Conservation (phyloP, 2,113 vertebrate species). For the Ceyx melanurus region DNA sequence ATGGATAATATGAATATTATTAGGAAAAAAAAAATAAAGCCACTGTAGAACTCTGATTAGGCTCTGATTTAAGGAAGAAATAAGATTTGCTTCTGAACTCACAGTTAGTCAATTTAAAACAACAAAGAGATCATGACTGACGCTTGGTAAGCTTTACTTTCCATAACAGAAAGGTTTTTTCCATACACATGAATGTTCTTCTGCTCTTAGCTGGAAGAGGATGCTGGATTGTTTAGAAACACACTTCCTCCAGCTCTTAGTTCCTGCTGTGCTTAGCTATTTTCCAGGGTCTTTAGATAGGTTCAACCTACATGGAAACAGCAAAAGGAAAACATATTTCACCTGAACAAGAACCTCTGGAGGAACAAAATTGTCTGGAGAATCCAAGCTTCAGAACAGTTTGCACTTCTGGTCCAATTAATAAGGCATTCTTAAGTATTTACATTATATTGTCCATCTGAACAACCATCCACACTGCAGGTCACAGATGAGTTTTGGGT, state of each 20-base stretch:
- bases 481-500: slow-evolving; percentile 59
- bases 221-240: slow-evolving; percentile 45
- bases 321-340: slow-evolving; percentile 57
- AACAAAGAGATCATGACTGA: slow-evolving; percentile 51
- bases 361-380: slow-evolving; percentile 28
- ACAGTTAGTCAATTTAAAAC: slow-evolving; percentile 62
- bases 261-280: slow-evolving; percentile 36
- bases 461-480: slow-evolving; percentile 49
- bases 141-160: slow-evolving; percentile 46
- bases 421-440: slow-evolving; percentile 40
- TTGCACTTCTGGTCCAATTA: slow-evolving; percentile 34
- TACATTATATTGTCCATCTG: slow-evolving; percentile 55
- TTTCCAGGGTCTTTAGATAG: slow-evolving; percentile 34
- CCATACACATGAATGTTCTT: slow-evolving; percentile 2
- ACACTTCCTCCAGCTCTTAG: slow-evolving; percentile 29
- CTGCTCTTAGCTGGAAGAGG: slow-evolving; percentile 55
- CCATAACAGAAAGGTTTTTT: slow-evolving; percentile 7
- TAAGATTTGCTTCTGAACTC: slow-evolving; percentile 52
- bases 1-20: slow-evolving; percentile 55
- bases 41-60: neutral
- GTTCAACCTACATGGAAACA: slow-evolving; percentile 7
- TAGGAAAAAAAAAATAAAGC: no score
- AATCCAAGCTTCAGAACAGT: slow-evolving; percentile 9
- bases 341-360: slow-evolving; percentile 42
- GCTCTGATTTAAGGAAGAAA: slow-evolving; percentile 50